Evolutionary conservation across 2,888 invertebrate species (phyloP).

Genomic region (Clanis bilineata): DNA sequence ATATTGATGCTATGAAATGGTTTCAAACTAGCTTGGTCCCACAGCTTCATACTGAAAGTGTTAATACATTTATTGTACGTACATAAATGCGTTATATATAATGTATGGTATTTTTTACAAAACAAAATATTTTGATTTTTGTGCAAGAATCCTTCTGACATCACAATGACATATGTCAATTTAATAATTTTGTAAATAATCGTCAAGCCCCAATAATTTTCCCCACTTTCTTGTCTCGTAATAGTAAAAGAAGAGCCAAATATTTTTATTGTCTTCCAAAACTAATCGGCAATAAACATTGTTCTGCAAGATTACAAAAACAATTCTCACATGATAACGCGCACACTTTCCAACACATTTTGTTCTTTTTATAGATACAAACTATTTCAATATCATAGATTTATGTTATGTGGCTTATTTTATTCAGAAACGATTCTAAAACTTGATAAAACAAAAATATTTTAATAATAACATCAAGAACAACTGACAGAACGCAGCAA

Average conservation of each 20-base stretch:
- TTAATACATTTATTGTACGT: slow-evolving; percentile 21
- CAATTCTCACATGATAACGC: slow-evolving; percentile 58
- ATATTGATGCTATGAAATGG: slow-evolving; percentile 51
- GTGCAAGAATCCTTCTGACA: slow-evolving; percentile 54
- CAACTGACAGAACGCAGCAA: slow-evolving; percentile 75
- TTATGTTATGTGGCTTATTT: slow-evolving; percentile 38
- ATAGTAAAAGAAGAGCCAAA: slow-evolving; percentile 19
- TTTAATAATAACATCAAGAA: slow-evolving; percentile 75
- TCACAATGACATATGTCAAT: slow-evolving; percentile 70
- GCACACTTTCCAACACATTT: slow-evolving; percentile 45
- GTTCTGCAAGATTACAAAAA: slow-evolving; percentile 33
- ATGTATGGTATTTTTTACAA: slow-evolving; percentile 36
- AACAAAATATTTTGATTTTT: slow-evolving; percentile 55
- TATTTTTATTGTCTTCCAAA: slow-evolving; percentile 23
- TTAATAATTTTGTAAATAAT: slow-evolving; percentile 40
- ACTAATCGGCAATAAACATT: slow-evolving; percentile 27
- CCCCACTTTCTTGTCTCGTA: background rate
- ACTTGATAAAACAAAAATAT: slow-evolving; percentile 40
- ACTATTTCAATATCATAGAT: slow-evolving; percentile 33
- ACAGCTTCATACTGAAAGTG: slow-evolving; percentile 66
- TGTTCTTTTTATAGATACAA: slow-evolving; percentile 33
- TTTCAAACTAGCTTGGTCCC: slow-evolving; percentile 64
- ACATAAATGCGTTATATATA: slow-evolving; percentile 13
- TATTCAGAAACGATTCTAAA: slow-evolving; percentile 25
- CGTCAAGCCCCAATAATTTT: slow-evolving; percentile 23